phyloP scores from a whole-genome alignment of 2,797 vertebrate genomes.

The Champsocephalus gunnari region DNA sequence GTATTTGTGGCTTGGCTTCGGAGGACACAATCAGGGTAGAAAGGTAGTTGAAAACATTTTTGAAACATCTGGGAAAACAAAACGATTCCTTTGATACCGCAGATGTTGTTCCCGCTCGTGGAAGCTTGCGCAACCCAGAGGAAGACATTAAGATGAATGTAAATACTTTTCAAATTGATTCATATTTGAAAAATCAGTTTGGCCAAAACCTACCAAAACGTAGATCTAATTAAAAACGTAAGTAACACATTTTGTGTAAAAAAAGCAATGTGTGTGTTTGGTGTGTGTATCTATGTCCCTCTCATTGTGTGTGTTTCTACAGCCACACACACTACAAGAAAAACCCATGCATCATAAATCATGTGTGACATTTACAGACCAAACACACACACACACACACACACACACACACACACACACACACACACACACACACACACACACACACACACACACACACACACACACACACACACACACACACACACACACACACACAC shows the following conservation, averaged over 20 bases:
- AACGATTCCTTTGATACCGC: constrained; percentile 40
- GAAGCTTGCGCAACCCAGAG: constrained; percentile 16
- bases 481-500: too few species aligned
- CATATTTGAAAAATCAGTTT: not conserved
- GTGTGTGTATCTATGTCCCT: constrained; percentile 9
- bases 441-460: too few species aligned
- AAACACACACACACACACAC: constrained; percentile 50
- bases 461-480: too few species aligned
- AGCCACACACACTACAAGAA: constrained; percentile 44
- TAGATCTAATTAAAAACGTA: not conserved
- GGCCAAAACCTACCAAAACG: not conserved
- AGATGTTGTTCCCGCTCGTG: constrained; percentile 25
- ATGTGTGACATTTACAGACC: constrained; percentile 68
- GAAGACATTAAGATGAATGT: constrained; percentile 1
- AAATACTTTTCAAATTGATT: constrained; percentile 8
- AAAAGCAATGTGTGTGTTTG: not conserved
- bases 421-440: too few species aligned
- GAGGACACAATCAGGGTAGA: constrained; percentile 38
- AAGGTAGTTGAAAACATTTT: constrained; percentile 48
- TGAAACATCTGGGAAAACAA: constrained; percentile 50
- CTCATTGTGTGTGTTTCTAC: constrained; percentile 45
- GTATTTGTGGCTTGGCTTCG: constrained; percentile 53
- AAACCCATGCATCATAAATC: constrained; percentile 53
- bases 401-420: too few species aligned
- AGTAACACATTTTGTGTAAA: not conserved